Evolutionary conservation across 2,888 invertebrate species (phyloP).

Genomic region (Leptinotarsa tumamoca): DNA sequence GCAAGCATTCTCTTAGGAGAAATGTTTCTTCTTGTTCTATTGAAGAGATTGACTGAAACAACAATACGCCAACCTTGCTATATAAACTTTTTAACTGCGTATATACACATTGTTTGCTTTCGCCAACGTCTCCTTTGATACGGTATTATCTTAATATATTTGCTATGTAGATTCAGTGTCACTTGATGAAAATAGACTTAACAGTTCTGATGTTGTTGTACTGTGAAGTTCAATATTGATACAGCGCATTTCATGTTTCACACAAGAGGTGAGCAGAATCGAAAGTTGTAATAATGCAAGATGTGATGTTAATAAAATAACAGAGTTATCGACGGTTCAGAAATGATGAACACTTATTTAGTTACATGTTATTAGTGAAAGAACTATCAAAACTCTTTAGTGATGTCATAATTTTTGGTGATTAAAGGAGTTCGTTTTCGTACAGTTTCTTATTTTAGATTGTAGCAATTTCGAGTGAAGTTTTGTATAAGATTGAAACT

Average conservation of each 20-base stretch:
- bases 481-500: no score
- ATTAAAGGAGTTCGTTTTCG: no score
- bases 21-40: background rate
- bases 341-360: no score
- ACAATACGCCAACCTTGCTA: background rate
- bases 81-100: background rate
- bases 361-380: no score
- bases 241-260: background rate
- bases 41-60: background rate
- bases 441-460: no score
- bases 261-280: background rate
- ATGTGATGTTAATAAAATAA: no score
- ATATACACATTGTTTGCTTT: constrained; percentile 3
- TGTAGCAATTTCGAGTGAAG: no score
- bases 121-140: constrained; percentile 4
- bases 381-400: no score
- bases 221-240: constrained; percentile 9
- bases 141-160: constrained; percentile 8
- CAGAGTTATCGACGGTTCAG: no score
- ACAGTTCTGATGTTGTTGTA: constrained; percentile 13
- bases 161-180: constrained; percentile 17
- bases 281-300: no score
- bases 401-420: no score
- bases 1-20: background rate
- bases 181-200: constrained; percentile 7